Evolutionary conservation across 2,888 invertebrate species (phyloP), one percentile per base, ranked within the genome.

Genomic region (Dorcus hopei): DNA sequence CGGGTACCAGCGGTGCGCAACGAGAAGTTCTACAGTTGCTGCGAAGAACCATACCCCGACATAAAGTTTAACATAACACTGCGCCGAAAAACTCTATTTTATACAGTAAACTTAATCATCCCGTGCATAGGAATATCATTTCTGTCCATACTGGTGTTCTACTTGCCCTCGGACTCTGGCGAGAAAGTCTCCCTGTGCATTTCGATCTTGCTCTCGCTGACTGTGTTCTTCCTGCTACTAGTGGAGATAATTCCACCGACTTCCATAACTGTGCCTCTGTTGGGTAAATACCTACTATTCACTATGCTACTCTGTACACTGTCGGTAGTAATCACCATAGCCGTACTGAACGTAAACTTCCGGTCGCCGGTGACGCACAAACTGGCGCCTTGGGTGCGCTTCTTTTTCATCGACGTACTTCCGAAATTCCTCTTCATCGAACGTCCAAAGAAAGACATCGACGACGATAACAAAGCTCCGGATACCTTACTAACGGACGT

Each of bases 131-230:
- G 95, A 66, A 97, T 98, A 76, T 95, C 95, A 61, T 95, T 96
- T 80, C 87, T 99, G 64, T 97, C 97, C 68, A 95, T 97, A 60
- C 84, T 99, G 63, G 97, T 97, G 64, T 98, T 98, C 82, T 98
- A 98, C 80, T 82, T 98, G 70, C 98, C 98, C 60, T 95, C 95
- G 66, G 97, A 97, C 81, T 95, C 95, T 52, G 97, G 97, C 67
- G 97, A 98, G 81, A 97, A 97, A 80, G 95, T 97, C 71, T 96
- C 97, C 63, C 87, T 98, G 65, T 96, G 96, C 79, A 95, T 95
- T 74, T 95, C 94, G 66, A 95, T 95, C 77, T 84, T 95, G 63
- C 88, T 95, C 56, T 95, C 95, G 68, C 82, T 95, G 75, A 95
- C 95, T 74, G 95, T 95, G 83, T 95, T 95, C 84, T 95, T 95